A percentile compares a stretch with the other conserved stretches of the same genome.
Evolutionary conservation across 2,113 vertebrate genomes (phyloP).

Genomic region (Ciconia boyciana): DNA sequence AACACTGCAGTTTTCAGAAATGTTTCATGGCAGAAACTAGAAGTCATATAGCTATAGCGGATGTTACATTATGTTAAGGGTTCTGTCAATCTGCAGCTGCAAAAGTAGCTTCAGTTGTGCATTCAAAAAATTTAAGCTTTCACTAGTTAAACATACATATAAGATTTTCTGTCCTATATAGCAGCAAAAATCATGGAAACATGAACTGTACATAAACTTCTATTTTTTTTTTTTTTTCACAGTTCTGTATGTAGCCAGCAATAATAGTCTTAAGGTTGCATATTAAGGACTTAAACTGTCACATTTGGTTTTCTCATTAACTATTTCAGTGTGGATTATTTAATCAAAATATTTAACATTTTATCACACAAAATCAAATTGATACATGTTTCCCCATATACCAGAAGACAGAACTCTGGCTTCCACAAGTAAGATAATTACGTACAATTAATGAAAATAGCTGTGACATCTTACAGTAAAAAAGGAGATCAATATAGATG

Average conservation of each 20-base stretch:
- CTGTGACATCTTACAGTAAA: not conserved
- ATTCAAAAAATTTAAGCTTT: not conserved
- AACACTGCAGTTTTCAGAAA: not conserved
- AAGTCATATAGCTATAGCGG: not conserved
- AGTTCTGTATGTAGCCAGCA: not conserved
- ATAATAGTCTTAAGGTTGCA: not conserved
- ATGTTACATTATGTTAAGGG: not conserved
- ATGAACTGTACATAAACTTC: not conserved
- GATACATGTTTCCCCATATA: not conserved
- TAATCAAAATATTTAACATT: not conserved
- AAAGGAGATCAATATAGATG: not conserved
- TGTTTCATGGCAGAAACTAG: not conserved
- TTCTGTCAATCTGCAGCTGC: not conserved
- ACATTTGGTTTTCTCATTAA: not conserved
- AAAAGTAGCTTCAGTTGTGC: not conserved
- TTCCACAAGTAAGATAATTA: not conserved
- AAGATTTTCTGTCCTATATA: not conserved
- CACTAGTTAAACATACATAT: not conserved
- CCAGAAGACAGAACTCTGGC: not conserved
- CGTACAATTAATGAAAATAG: not conserved
- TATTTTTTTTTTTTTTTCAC: not conserved
- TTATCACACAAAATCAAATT: not conserved
- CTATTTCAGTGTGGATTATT: not conserved
- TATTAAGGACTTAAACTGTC: not conserved
- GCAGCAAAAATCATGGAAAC: not conserved